These are phyloP conservation scores for Vidua chalybeata DNA, from an alignment of 2,113 vertebrate genomes.

Conservation along the genomic window DNA sequence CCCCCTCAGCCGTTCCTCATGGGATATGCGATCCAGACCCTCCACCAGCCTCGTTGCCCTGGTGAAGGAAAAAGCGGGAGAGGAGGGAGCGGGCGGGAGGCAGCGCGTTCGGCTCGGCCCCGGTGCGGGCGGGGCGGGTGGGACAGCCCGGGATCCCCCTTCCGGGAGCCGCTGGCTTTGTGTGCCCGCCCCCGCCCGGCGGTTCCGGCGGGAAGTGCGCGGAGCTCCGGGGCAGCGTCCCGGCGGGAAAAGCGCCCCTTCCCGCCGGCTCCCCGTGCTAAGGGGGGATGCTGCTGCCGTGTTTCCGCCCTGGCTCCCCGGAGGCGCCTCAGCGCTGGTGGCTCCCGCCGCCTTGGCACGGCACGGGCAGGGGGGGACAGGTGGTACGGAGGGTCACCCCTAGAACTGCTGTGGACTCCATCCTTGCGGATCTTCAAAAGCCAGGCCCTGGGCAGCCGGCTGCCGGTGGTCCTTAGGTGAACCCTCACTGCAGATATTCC, in stretches of 20 bases:
- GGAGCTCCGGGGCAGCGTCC: rapidly evolving
- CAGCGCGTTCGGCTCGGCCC: not conserved
- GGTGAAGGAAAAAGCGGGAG: not conserved
- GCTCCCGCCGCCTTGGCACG: not conserved
- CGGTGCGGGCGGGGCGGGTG: too few relatives aligned
- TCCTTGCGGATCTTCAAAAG: not conserved
- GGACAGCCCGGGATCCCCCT: not conserved
- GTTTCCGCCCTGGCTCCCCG: not conserved
- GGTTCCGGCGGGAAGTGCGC: not conserved
- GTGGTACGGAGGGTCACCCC: not conserved
- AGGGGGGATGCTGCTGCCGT: too few relatives aligned
- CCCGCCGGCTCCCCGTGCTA: rapidly evolving
- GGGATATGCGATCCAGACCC: not conserved
- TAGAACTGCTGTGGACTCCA: not conserved
- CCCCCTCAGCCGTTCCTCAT: not conserved
- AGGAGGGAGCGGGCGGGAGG: not conserved
- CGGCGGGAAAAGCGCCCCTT: not conserved
- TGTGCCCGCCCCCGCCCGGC: not conserved
- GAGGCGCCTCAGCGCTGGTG: not conserved
- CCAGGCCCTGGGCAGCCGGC: not conserved
- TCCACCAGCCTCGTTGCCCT: not conserved
- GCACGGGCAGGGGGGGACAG: not conserved
- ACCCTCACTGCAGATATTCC: not conserved
- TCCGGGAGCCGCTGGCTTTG: not conserved
- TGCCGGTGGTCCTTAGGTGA: not conserved